Evolutionary conservation across 2,113 vertebrate species (phyloP).

Genomic region (Pseudopodoces humilis): DNA sequence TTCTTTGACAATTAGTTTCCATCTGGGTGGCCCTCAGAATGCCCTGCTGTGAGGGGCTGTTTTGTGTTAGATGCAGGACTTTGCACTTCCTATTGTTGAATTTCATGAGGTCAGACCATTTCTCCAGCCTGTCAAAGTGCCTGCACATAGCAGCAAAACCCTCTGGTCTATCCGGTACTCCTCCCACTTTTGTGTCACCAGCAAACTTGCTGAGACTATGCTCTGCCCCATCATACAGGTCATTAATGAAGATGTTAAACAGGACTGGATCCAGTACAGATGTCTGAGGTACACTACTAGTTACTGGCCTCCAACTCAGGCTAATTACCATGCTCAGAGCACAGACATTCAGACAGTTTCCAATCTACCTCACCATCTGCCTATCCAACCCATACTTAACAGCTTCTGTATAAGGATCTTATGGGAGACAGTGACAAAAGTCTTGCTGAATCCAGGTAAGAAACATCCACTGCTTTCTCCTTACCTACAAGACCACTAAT

Average conservation of each 20-base stretch:
- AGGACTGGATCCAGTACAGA: not conserved
- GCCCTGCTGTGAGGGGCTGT: not conserved
- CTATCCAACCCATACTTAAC: not conserved
- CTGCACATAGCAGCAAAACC: not conserved
- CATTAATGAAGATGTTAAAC: not conserved
- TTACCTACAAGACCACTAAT: not conserved
- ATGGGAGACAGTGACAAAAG: not conserved
- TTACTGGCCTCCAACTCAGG: too few relatives aligned
- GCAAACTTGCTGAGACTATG: not conserved
- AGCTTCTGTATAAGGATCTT: not conserved
- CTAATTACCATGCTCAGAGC: not conserved
- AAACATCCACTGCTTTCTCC: not conserved
- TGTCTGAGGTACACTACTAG: not conserved
- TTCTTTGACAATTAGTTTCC: not conserved
- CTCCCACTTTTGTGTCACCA: not conserved
- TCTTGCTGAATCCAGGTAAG: not conserved
- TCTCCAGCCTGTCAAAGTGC: not conserved
- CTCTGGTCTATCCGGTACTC: not conserved
- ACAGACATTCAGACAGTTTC: not conserved
- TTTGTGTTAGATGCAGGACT: not conserved
- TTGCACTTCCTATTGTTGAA: not conserved
- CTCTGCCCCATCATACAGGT: not conserved
- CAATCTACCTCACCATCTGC: not conserved
- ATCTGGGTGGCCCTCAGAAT: not conserved
- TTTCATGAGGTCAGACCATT: not conserved